Evolutionary conservation across 2,888 invertebrate genomes (phyloP).

Genomic region (Tiphia femorata): DNA sequence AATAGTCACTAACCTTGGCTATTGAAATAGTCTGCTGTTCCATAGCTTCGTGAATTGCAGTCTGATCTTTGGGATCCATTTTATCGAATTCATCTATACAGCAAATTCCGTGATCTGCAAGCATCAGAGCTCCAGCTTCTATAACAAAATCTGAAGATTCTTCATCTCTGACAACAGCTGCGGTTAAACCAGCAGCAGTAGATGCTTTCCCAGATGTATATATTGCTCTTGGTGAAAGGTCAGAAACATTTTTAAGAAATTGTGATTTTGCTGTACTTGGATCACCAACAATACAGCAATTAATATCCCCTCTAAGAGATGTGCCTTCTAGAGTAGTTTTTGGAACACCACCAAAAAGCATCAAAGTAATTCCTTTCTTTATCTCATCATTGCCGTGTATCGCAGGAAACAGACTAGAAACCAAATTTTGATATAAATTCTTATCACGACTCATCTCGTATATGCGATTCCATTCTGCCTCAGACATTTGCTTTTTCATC

Average conservation of each 20-base stretch:
- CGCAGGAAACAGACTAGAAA: slow-evolving; percentile 92
- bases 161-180: slow-evolving; percentile 98
- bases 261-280: slow-evolving; percentile 99
- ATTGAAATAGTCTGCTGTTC: slow-evolving; percentile 99
- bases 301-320: slow-evolving; percentile 94
- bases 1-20: slow-evolving; percentile 80
- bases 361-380: slow-evolving; percentile 90
- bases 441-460: slow-evolving; percentile 97
- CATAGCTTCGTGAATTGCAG: slow-evolving; percentile 99
- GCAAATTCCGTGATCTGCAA: slow-evolving; percentile 98
- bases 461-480: slow-evolving; percentile 93
- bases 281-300: slow-evolving; percentile 98
- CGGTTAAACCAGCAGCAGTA: slow-evolving; percentile 97
- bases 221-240: slow-evolving; percentile 95
- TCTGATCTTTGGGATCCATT: slow-evolving; percentile 98
- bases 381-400: slow-evolving; percentile 98
- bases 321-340: slow-evolving; percentile 95
- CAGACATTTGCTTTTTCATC: slow-evolving; percentile 94
- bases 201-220: slow-evolving; percentile 99
- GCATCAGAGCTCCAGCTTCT: slow-evolving; percentile 99
- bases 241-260: slow-evolving; percentile 92
- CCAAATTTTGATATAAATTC: slow-evolving; percentile 90
- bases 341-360: slow-evolving; percentile 97
- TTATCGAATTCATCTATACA: slow-evolving; percentile 99
- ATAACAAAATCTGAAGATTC: slow-evolving; percentile 99